phyloP scores from a whole-genome alignment of 2,797 vertebrate genomes.

The Enteromius thamalakanensis region DNA sequence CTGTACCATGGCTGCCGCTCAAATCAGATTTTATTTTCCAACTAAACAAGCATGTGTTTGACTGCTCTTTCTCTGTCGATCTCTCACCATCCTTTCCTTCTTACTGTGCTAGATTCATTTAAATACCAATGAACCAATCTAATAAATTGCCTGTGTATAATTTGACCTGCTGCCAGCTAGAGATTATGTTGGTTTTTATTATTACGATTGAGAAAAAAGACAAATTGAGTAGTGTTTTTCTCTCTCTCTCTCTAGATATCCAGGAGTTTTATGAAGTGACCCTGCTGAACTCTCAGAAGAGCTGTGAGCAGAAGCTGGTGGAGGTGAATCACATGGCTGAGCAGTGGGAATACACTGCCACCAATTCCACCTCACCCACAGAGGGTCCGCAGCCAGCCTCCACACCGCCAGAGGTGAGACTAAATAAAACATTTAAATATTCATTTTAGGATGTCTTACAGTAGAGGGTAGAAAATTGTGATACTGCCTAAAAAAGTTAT shows the following conservation, averaged over 20 bases:
- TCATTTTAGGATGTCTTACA: neutral
- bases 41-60: constrained; percentile 11
- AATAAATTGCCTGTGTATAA: constrained; percentile 55
- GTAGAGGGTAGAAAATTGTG: neutral
- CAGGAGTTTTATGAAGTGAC: constrained; percentile 97
- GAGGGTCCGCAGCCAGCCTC: constrained; percentile 60
- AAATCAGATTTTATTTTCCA: constrained; percentile 19
- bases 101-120: constrained; percentile 23
- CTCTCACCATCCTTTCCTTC: neutral
- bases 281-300: constrained; percentile 90
- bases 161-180: constrained; percentile 45
- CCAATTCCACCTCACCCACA: constrained; percentile 63
- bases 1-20: constrained; percentile 32
- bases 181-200: constrained; percentile 56
- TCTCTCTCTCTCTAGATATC: constrained; percentile 80
- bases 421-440: neutral
- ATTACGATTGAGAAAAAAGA: neutral
- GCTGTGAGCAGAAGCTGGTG: constrained; percentile 88
- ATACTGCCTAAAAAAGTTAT: neutral
- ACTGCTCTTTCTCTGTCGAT: neutral
- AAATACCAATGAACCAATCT: constrained; percentile 52
- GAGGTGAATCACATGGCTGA: constrained; percentile 89
- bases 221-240: neutral
- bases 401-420: constrained; percentile 81
- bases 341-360: constrained; percentile 85